These are phyloP conservation scores for Drosophila incognita DNA, from an alignment of 2,888 invertebrate genomes.

Conservation along the genomic window DNA sequence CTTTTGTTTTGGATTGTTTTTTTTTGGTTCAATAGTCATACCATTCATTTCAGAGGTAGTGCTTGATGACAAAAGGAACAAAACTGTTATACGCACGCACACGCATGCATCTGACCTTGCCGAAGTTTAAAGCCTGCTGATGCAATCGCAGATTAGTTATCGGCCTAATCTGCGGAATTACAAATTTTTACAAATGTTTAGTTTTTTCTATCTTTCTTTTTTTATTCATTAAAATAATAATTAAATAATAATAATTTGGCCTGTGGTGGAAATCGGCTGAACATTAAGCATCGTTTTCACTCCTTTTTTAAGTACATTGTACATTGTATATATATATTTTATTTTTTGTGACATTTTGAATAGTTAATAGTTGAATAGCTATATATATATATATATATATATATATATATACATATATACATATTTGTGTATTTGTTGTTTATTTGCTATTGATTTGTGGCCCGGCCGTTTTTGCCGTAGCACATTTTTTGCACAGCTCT, in stretches of 20 bases:
- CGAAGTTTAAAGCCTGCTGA: slow-evolving; percentile 58
- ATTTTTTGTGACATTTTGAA: background rate
- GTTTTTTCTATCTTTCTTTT: background rate
- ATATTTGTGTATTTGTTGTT: slow-evolving; percentile 8
- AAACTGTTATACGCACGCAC: slow-evolving; percentile 50
- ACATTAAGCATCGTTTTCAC: background rate
- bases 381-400: background rate
- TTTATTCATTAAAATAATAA: background rate
- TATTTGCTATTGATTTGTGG: slow-evolving; percentile 38
- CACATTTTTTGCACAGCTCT: slow-evolving; percentile 10
- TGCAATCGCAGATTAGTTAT: slow-evolving; percentile 48
- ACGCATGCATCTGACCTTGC: slow-evolving; percentile 55
- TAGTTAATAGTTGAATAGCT: too few relatives aligned
- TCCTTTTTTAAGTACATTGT: background rate
- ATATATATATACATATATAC: background rate
- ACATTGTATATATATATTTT: slow-evolving; percentile 4
- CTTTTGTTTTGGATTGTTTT: slow-evolving; percentile 3
- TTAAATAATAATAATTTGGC: background rate
- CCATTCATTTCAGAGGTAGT: slow-evolving; percentile 13
- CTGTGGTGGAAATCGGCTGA: background rate
- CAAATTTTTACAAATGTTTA: slow-evolving; percentile 15
- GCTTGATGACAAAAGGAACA: background rate
- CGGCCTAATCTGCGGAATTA: too few relatives aligned
- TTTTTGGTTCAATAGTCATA: slow-evolving; percentile 6
- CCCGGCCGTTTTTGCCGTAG: slow-evolving; percentile 13